Evolutionary conservation across 2,888 invertebrate species (phyloP).

Genomic region (Lasioglossum calceatum): DNA sequence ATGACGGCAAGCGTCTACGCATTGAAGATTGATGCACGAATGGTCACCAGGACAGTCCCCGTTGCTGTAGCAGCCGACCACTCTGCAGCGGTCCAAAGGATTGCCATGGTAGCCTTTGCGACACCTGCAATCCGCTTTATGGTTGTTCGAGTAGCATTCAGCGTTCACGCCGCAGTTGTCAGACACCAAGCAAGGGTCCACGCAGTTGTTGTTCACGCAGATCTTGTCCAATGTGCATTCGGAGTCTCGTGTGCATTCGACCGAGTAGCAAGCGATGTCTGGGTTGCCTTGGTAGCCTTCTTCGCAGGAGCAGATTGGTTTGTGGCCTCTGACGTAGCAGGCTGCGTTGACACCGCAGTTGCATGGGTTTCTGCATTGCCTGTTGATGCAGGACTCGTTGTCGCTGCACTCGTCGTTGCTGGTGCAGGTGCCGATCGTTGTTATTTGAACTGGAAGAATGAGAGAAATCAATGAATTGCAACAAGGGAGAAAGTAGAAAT

Average conservation of each 20-base stretch:
- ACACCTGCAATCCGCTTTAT: conserved; percentile 92
- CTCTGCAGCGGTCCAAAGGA: conserved; percentile 90
- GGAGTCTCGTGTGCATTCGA: conserved; percentile 93
- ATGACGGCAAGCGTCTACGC: conserved; percentile 93
- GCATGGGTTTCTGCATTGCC: conserved; percentile 94
- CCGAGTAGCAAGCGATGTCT: conserved; percentile 91
- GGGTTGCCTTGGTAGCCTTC: conserved; percentile 95
- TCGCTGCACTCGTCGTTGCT: conserved; percentile 92
- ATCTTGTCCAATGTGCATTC: conserved; percentile 94
- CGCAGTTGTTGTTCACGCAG: conserved; percentile 93
- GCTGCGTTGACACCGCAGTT: conserved; percentile 94
- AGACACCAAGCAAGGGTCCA: conserved; percentile 93
- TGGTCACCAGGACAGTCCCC: conserved; percentile 95
- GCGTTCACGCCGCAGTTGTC: conserved; percentile 93
- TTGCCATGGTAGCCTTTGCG: conserved; percentile 92
- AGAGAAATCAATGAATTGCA: neutral
- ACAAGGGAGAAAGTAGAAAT: too few relatives aligned
- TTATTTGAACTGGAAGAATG: conserved; percentile 85
- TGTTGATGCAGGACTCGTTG: conserved; percentile 93
- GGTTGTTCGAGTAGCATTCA: conserved; percentile 91
- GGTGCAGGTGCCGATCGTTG: conserved; percentile 88
- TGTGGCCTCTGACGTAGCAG: conserved; percentile 92
- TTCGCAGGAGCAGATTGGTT: conserved; percentile 94
- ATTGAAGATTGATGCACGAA: conserved; percentile 94
- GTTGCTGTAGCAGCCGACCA: conserved; percentile 94